Evolutionary conservation across 2,888 invertebrate species (phyloP).

Genomic region (Mythimna ferrago): DNA sequence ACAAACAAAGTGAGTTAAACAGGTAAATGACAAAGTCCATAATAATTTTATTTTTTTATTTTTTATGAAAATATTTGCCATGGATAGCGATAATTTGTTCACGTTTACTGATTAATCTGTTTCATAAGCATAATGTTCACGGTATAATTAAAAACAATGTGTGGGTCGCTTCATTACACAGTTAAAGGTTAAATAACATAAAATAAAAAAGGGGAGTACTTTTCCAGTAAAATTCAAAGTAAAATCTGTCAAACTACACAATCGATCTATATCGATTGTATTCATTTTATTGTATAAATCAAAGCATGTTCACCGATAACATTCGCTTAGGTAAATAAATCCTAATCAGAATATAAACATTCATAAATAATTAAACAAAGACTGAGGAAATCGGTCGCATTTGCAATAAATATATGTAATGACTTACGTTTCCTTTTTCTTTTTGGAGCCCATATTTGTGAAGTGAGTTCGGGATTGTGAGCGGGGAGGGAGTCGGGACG

Average conservation of each 20-base stretch:
- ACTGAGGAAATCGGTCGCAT: slow-evolving; percentile 44
- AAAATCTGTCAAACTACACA: background rate
- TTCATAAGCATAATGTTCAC: background rate
- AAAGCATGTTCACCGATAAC: slow-evolving; percentile 32
- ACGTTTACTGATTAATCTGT: background rate
- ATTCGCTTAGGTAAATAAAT: slow-evolving; percentile 47
- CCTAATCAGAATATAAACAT: slow-evolving; percentile 41
- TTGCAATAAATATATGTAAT: slow-evolving; percentile 17
- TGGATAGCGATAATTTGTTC: background rate
- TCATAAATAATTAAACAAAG: slow-evolving; percentile 9
- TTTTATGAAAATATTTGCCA: background rate
- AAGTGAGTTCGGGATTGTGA: background rate
- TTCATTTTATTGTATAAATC: slow-evolving; percentile 15
- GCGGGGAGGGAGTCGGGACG: slow-evolving; percentile 16
- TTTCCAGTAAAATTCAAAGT: background rate
- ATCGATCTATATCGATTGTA: background rate
- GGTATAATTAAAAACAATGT: background rate
- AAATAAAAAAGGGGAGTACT: background rate
- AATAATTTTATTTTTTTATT: background rate
- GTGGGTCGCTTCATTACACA: background rate
- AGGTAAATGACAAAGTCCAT: background rate
- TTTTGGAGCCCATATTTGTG: slow-evolving; percentile 61
- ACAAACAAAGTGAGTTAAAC: background rate
- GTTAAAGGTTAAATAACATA: background rate
- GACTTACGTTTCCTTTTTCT: slow-evolving; percentile 65